phyloP scores from a whole-genome alignment of 1,140 invertebrate species.

The Leptopilina clavipes region DNA sequence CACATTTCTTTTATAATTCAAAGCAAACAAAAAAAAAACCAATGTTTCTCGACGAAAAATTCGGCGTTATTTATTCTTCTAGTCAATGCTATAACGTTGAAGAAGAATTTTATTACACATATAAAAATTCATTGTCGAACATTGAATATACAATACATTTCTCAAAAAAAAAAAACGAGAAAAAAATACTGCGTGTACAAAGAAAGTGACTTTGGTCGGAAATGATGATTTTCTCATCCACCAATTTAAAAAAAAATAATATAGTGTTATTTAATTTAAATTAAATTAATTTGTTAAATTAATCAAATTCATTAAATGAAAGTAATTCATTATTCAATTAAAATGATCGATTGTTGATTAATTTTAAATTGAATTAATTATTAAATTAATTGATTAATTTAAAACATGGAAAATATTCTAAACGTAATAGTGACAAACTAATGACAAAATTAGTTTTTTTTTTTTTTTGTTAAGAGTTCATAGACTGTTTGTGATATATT shows the following conservation, averaged over 20 bases:
- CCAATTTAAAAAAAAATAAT: no score
- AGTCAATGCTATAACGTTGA: slow-evolving; percentile 1
- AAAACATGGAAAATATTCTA: background rate
- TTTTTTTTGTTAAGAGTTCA: background rate
- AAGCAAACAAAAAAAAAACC: no score
- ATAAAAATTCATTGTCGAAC: background rate
- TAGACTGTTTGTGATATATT: slow-evolving; percentile 22
- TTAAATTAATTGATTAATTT: no score
- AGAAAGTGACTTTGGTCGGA: background rate
- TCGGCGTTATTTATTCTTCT: slow-evolving; percentile 1
- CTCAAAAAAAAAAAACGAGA: background rate
- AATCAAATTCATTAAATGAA: no score
- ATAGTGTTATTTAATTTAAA: no score
- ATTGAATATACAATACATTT: background rate
- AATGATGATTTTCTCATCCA: background rate
- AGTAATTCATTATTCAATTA: no score
- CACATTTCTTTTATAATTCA: slow-evolving; percentile 43
- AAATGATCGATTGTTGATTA: background rate
- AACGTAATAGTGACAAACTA: background rate
- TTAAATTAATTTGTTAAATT: no score
- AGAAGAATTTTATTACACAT: background rate
- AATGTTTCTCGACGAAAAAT: background rate
- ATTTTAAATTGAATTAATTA: background rate
- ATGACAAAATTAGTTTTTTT: slow-evolving; percentile 11
- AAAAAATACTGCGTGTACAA: background rate